phyloP scores from a whole-genome alignment of 2,113 vertebrate genomes.

The Dermatemys mawii region DNA sequence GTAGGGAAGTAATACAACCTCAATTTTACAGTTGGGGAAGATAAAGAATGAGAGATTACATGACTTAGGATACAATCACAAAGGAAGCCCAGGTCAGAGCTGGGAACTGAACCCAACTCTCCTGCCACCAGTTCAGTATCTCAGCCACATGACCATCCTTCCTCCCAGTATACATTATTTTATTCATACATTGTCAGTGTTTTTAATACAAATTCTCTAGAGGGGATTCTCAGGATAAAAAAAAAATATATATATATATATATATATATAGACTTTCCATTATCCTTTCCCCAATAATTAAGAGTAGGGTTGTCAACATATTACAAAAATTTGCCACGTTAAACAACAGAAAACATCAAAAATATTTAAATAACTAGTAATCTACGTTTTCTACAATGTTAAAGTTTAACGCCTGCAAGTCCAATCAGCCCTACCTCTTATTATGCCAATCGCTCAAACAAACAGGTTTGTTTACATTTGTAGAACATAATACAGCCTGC shows the following conservation, averaged over 20 bases:
- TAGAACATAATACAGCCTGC: too few relatives aligned
- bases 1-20: neutral
- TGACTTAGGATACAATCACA: neutral
- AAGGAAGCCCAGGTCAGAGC: neutral
- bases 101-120: neutral
- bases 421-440: too few relatives aligned
- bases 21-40: neutral
- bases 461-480: too few relatives aligned
- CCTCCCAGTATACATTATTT: neutral
- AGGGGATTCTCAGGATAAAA: neutral
- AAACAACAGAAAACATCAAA: too few relatives aligned
- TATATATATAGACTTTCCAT: neutral
- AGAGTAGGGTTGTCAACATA: neutral
- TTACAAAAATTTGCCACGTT: too few relatives aligned
- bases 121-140: constrained; percentile 6
- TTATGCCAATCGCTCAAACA: too few relatives aligned
- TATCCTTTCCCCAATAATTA: neutral
- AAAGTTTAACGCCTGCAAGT: too few relatives aligned
- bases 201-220: neutral
- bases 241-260: too few relatives aligned
- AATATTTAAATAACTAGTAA: too few relatives aligned
- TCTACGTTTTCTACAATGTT: too few relatives aligned
- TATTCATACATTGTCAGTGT: neutral
- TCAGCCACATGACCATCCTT: constrained; percentile 4
- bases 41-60: neutral